These are phyloP conservation scores for Triplophysa tibetana DNA, from an alignment of 2,113 vertebrate species.

Conservation along the genomic window DNA sequence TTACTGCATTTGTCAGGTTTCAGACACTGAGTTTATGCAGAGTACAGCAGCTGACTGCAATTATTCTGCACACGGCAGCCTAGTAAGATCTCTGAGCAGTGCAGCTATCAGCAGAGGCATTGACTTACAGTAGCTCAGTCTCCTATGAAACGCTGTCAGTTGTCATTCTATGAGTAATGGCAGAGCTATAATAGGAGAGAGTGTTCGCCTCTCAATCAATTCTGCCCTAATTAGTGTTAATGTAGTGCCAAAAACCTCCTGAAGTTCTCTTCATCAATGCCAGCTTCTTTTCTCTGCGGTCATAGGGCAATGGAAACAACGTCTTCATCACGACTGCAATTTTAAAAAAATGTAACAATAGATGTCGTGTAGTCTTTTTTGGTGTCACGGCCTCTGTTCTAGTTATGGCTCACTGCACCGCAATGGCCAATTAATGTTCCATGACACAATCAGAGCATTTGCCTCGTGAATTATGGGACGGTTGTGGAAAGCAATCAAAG, in stretches of 20 bases:
- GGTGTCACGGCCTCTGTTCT: constrained; percentile 13
- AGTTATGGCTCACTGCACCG: constrained; percentile 34
- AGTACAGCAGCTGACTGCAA: neutral
- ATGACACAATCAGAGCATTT: constrained; percentile 25
- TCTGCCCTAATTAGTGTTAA: constrained; percentile 56
- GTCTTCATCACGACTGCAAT: constrained; percentile 34
- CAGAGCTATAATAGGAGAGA: constrained; percentile 39
- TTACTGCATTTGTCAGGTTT: neutral
- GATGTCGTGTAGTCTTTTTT: constrained; percentile 20
- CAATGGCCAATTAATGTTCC: constrained; percentile 44
- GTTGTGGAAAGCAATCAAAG: constrained; percentile 28
- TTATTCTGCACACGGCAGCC: neutral
- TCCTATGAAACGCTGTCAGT: constrained; percentile 40
- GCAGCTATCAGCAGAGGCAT: constrained; percentile 32
- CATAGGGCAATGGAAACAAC: constrained; percentile 24
- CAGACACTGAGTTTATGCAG: neutral
- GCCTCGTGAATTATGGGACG: constrained; percentile 19
- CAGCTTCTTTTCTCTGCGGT: constrained; percentile 24
- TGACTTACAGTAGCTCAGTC: constrained; percentile 37
- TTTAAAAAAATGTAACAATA: constrained; percentile 30
- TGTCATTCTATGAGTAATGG: constrained; percentile 44
- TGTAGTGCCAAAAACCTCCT: constrained; percentile 43
- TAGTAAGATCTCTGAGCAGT: constrained; percentile 22
- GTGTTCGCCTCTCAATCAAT: constrained; percentile 50
- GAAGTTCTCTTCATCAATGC: constrained; percentile 38